phyloP scores from a whole-genome alignment of 1,140 invertebrate species.

The Bombus confusus region DNA sequence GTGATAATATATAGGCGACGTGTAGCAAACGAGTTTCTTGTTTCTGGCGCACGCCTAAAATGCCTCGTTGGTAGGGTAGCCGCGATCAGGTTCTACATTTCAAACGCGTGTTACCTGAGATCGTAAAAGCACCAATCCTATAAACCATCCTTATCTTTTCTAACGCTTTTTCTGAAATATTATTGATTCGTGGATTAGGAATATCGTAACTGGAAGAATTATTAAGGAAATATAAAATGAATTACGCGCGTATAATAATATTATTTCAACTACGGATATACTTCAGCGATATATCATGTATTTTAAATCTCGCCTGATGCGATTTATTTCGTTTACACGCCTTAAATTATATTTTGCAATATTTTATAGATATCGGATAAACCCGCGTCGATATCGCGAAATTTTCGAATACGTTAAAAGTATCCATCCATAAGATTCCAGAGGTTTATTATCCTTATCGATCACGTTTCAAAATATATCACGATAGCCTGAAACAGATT shows the following conservation, averaged over 20 bases:
- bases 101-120: slow-evolving; percentile 21
- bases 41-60: slow-evolving; percentile 31
- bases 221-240: too few species aligned
- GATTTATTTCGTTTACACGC: neutral
- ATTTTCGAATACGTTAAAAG: neutral
- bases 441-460: neutral
- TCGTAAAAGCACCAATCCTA: neutral
- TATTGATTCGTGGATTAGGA: neutral
- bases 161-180: neutral
- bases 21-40: slow-evolving; percentile 36
- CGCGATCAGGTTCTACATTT: slow-evolving; percentile 38
- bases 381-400: neutral
- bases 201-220: neutral
- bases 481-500: neutral
- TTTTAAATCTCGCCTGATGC: neutral
- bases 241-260: neutral
- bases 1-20: slow-evolving; percentile 28
- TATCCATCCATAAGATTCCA: too few species aligned
- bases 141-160: slow-evolving; percentile 32
- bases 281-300: too few species aligned
- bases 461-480: neutral
- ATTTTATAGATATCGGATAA: neutral
- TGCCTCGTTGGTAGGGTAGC: neutral
- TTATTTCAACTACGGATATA: neutral
- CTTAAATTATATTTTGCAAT: neutral